Base-by-base conservation (phyloP, 92 coral and sea anemone species). In the Paragorgia papillata region DNA sequence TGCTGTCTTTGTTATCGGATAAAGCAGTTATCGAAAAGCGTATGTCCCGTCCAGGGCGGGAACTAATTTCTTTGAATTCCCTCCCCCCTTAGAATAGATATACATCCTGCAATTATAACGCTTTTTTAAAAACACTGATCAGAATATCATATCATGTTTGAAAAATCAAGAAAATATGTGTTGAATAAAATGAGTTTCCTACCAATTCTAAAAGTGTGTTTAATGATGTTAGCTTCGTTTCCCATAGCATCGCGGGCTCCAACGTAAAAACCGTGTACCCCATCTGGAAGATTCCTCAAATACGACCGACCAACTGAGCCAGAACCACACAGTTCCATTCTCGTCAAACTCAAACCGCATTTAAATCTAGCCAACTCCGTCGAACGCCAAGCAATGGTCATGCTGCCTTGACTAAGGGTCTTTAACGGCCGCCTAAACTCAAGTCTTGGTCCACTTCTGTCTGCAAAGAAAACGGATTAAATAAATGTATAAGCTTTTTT, bases 141-240 rank as follows among this genome's bases (percentile, higher is more conserved):
- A n/a, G n/a, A n/a, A n/a, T n/a, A n/a, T n/a, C n/a, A n/a, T n/a
- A n/a, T n/a, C n/a, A n/a, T n/a, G n/a, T n/a, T n/a, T n/a, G n/a
- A n/a, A n/a, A n/a, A n/a, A n/a, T n/a, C n/a, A n/a, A n/a, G n/a
- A n/a, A n/a, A n/a, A n/a, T n/a, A n/a, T n/a, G n/a, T n/a, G n/a
- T n/a, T n/a, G n/a, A n/a, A n/a, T n/a, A n/a, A n/a, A n/a, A n/a
- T n/a, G n/a, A n/a, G n/a, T 7, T 7, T 46, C 77, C 2, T 55
- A 71, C 78, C 78, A 10, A 71, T 34, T 71, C 28, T 53, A 18
- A 71, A 71, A 9, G 78, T 71, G 64, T 71, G 78, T 32, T 51
- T 53, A 13, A 71, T 71, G 51, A 71, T 33, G 20, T 26, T 71
- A 1, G 78, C 78, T 27, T 71, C 78, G 32, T 71, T 71, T 28